Percentiles rank a stretch among this genome's conserved stretches.
Conservation (phyloP, 2,888 invertebrate species). For the Steinernema hermaphroditum region DNA sequence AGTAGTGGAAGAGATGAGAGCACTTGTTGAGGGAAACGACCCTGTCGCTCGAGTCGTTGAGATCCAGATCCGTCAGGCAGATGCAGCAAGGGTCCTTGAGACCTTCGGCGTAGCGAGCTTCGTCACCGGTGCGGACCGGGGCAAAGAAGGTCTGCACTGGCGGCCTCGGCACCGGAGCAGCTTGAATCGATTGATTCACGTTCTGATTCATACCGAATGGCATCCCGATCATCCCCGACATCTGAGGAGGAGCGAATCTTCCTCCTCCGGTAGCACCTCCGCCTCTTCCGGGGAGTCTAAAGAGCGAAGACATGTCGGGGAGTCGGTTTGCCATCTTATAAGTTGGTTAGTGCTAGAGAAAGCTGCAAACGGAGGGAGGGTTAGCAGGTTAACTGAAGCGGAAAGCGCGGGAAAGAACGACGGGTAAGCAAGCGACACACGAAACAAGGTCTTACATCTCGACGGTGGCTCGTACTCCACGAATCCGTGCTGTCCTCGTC, state of each 20-base stretch:
- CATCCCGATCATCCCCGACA: constrained; percentile 15
- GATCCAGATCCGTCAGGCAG: constrained; percentile 42
- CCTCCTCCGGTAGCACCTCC: not conserved
- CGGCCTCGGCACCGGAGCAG: not conserved
- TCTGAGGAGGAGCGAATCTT: not conserved
- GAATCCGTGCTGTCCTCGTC: not conserved
- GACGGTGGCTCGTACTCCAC: not conserved
- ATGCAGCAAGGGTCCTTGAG: constrained; percentile 41
- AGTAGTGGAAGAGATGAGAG: constrained; percentile 46
- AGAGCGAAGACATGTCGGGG: constrained; percentile 11
- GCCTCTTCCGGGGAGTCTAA: not conserved
- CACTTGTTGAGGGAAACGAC: constrained; percentile 46
- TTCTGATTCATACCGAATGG: constrained; percentile 8
- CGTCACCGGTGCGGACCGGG: not conserved
- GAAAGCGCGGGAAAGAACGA: too few species aligned
- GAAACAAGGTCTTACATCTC: not conserved
- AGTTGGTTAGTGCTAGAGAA: not conserved
- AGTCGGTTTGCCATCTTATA: constrained; percentile 2
- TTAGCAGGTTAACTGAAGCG: too few species aligned
- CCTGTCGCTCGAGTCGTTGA: not conserved
- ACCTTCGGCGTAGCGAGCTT: not conserved
- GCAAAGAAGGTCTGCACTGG: not conserved
- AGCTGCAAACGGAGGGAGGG: too few species aligned
- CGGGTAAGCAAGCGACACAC: not conserved
- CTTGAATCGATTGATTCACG: not conserved